phyloP scores from a whole-genome alignment of 2,797 vertebrate species.

The Leptodactylus fallax region DNA sequence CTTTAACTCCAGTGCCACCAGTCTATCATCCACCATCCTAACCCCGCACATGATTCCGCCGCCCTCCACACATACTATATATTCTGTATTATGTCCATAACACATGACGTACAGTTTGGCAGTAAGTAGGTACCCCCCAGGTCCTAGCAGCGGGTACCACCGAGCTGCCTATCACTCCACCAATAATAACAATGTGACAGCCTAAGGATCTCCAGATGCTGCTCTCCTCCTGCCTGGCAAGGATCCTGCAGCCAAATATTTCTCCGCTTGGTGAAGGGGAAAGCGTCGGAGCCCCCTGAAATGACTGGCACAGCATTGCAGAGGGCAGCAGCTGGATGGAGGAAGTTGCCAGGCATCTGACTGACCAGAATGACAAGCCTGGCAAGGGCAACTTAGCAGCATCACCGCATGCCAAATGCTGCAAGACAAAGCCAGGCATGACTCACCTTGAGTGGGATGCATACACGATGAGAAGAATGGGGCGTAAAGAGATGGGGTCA shows the following conservation, averaged over 20 bases:
- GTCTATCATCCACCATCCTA: not conserved
- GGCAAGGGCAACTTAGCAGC: slow-evolving; percentile 10
- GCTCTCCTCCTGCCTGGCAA: slow-evolving; percentile 5
- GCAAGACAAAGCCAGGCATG: not conserved
- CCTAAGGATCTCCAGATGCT: slow-evolving; percentile 49
- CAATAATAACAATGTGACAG: slow-evolving; percentile 9
- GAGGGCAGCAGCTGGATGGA: not conserved
- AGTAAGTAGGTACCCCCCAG: not conserved
- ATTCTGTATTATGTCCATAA: not conserved
- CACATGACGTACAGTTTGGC: not conserved
- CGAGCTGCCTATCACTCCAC: not conserved
- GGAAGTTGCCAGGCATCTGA: slow-evolving; percentile 35
- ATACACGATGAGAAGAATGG: slow-evolving; percentile 38
- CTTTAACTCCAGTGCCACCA: not conserved
- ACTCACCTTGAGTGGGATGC: slow-evolving; percentile 56
- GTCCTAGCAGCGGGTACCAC: not conserved
- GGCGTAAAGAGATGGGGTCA: slow-evolving; percentile 12
- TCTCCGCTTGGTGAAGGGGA: not conserved
- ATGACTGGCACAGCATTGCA: not conserved
- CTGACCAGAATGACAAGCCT: not conserved
- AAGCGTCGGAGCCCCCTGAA: not conserved
- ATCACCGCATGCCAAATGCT: slow-evolving; percentile 2
- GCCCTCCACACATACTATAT: not conserved
- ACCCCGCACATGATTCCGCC: not conserved
- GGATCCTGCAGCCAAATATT: slow-evolving; percentile 33